Percentiles rank a stretch among this genome's conserved stretches.
Evolutionary conservation across 2,888 invertebrate genomes (phyloP).

Genomic region (Mimumesa dahlbomi): DNA sequence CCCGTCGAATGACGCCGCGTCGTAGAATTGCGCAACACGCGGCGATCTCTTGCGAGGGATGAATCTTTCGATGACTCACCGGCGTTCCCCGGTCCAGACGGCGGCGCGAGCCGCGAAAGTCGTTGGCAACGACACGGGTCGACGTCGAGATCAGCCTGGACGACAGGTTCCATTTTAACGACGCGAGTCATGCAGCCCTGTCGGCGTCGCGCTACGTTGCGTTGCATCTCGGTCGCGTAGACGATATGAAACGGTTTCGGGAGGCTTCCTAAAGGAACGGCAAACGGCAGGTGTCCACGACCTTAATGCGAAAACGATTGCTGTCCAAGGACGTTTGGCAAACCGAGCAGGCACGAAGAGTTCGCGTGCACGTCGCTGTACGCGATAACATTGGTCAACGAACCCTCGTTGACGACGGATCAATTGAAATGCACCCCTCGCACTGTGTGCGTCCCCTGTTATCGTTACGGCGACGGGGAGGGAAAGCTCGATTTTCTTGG

Average conservation of each 20-base stretch:
- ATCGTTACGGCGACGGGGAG: slow-evolving; percentile 48
- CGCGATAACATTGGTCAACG: slow-evolving; percentile 59
- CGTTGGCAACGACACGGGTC: no score
- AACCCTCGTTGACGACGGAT: slow-evolving; percentile 52
- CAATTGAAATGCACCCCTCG: slow-evolving; percentile 65
- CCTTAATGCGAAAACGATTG: slow-evolving; percentile 42
- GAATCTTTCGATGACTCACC: slow-evolving; percentile 42
- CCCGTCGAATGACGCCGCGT: not conserved
- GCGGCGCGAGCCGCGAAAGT: slow-evolving; percentile 3
- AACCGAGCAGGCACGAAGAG: slow-evolving; percentile 3
- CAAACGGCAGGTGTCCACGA: not conserved
- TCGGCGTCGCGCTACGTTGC: no score
- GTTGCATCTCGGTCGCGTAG: not conserved
- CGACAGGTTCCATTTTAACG: no score
- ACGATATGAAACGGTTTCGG: slow-evolving; percentile 1
- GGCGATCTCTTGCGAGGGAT: slow-evolving; percentile 23
- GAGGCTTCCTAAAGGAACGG: not conserved
- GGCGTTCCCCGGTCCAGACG: slow-evolving; percentile 24
- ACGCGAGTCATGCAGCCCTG: no score
- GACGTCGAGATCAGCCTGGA: no score
- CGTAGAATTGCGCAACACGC: not conserved
- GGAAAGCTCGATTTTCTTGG: slow-evolving; percentile 28
- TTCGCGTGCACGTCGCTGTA: slow-evolving; percentile 40
- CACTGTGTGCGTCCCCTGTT: slow-evolving; percentile 27
- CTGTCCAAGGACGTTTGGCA: slow-evolving; percentile 30